Percentiles rank a stretch among this genome's conserved stretches.
Conservation (phyloP, 2,113 vertebrate species). For the Calypte anna region DNA sequence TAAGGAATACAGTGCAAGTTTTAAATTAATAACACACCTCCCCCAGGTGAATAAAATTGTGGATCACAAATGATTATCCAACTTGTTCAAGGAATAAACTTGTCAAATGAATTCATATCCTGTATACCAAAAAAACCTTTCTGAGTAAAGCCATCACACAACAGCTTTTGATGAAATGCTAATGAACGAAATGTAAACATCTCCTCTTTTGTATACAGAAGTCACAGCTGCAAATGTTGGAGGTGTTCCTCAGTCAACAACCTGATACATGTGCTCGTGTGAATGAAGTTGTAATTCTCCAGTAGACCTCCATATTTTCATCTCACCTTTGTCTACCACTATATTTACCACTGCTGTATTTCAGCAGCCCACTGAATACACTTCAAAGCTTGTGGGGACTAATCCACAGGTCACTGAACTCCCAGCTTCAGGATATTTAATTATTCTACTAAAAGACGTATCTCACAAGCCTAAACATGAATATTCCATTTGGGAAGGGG, state of each 20-base stretch:
- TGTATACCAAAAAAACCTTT: background rate
- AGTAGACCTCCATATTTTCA: background rate
- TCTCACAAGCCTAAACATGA: background rate
- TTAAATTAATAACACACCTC: constrained; percentile 51
- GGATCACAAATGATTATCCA: constrained; percentile 66
- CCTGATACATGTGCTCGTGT: background rate
- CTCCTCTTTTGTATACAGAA: background rate
- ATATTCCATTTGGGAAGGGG: background rate
- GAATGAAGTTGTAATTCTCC: background rate
- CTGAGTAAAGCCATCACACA: background rate
- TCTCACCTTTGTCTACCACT: background rate
- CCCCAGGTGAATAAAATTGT: constrained; percentile 39
- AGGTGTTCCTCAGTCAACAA: background rate
- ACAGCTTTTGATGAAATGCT: constrained; percentile 16
- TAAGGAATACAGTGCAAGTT: constrained; percentile 57
- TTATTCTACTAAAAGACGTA: background rate
- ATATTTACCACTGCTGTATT: background rate
- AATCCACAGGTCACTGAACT: background rate
- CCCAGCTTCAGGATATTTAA: background rate
- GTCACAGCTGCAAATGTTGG: background rate
- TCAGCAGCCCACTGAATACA: background rate
- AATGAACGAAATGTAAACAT: background rate
- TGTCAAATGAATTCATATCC: constrained; percentile 62
- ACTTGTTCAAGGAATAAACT: constrained; percentile 68
- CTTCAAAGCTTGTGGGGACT: background rate